phyloP scores from a whole-genome alignment of 2,888 invertebrate genomes.

The Acleris literana region DNA sequence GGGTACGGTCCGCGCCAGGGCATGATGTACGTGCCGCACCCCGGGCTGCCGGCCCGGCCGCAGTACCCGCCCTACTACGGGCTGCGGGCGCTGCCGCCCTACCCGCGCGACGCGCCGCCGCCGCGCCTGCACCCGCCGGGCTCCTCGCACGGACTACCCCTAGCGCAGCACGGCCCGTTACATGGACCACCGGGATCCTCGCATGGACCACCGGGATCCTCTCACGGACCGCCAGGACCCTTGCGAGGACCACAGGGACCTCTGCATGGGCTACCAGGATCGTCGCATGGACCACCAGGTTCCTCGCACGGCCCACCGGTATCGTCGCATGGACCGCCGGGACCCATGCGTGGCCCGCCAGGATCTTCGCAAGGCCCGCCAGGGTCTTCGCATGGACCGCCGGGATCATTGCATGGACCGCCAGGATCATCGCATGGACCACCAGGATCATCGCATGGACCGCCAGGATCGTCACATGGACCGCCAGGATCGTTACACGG shows the following conservation, averaged over 20 bases:
- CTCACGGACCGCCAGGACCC: slow-evolving; percentile 13
- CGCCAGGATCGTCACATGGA: slow-evolving; percentile 23
- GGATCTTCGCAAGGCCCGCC: slow-evolving; percentile 38
- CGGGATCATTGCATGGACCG: slow-evolving; percentile 14
- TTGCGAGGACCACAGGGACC: slow-evolving; percentile 17
- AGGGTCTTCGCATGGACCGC: slow-evolving; percentile 33
- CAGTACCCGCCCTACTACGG: slow-evolving; percentile 64
- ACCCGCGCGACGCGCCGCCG: slow-evolving; percentile 20
- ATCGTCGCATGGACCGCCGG: slow-evolving; percentile 33
- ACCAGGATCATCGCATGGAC: background rate
- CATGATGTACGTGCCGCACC: slow-evolving; percentile 44
- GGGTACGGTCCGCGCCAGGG: slow-evolving; percentile 61
- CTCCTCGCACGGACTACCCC: slow-evolving; percentile 1
- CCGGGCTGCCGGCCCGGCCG: slow-evolving; percentile 40
- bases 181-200: background rate
- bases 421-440: slow-evolving; percentile 1
- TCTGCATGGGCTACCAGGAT: slow-evolving; percentile 22
- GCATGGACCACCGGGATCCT: background rate
- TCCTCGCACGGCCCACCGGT: slow-evolving; percentile 26
- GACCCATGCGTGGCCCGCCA: slow-evolving; percentile 38
- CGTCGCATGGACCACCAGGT: slow-evolving; percentile 36
- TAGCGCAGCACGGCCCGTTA: background rate
- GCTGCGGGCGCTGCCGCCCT: slow-evolving; percentile 43
- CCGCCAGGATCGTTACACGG: slow-evolving; percentile 33
- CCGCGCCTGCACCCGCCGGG: background rate